These are phyloP conservation scores for Axea sp. DNA, from an alignment of 2,888 invertebrate species.

Conservation along the genomic window DNA sequence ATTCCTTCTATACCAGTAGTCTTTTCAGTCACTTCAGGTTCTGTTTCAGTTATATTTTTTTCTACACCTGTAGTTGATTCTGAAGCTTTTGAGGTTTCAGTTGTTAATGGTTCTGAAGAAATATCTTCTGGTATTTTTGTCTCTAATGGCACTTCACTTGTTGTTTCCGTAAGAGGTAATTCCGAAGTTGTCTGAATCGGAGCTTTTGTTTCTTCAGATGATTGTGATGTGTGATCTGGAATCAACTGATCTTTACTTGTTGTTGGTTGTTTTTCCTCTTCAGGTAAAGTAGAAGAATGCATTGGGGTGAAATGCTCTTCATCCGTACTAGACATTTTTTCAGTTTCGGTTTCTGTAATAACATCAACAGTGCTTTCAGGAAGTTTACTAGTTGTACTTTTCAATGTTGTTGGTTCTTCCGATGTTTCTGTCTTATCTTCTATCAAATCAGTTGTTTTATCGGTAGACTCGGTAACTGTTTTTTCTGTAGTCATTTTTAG, in stretches of 20 bases:
- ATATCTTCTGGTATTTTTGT: conserved; percentile 20
- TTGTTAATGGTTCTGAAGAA: conserved; percentile 28
- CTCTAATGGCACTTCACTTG: conserved; percentile 46
- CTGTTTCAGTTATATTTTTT: too few species aligned
- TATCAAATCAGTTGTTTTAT: neutral
- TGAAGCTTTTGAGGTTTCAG: too few species aligned
- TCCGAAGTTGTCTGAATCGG: conserved; percentile 56
- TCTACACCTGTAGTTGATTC: too few species aligned
- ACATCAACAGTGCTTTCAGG: conserved; percentile 28
- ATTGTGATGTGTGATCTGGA: conserved; percentile 20
- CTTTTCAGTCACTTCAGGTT: too few species aligned
- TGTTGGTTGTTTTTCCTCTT: conserved; percentile 56
- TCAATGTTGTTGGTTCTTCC: conserved; percentile 14
- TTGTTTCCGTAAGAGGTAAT: conserved; percentile 58
- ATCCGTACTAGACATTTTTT: conserved; percentile 43
- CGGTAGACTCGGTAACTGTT: neutral
- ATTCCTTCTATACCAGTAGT: too few species aligned
- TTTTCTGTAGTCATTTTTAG: conserved; percentile 42
- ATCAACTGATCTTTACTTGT: conserved; percentile 9
- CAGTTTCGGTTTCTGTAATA: conserved; percentile 10
- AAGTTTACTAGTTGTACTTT: conserved; percentile 13
- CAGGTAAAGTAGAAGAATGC: conserved; percentile 4
- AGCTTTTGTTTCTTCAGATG: conserved; percentile 60
- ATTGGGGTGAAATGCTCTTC: too few species aligned
- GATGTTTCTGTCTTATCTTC: conserved; percentile 58